Base-by-base conservation (phyloP, 2,113 vertebrate genomes). In the Pachycephala philippinensis region DNA sequence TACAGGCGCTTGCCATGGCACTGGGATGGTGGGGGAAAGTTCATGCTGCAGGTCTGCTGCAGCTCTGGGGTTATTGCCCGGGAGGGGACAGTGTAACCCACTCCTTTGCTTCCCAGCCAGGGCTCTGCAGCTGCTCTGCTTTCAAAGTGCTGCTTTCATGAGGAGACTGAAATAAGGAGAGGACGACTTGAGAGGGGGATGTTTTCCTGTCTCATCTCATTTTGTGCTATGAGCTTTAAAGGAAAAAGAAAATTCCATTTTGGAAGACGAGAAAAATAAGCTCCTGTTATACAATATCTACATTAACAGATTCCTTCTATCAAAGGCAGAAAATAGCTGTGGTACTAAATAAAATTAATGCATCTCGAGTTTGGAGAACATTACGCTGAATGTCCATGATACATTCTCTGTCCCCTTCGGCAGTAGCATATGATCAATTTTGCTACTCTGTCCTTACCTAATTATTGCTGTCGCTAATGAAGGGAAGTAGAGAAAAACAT, bases 401-500 rank as follows among this genome's bases (percentile, higher is more conserved):
- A 72, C 86, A 76, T 95, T 80, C 92, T 90, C 35, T 83, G 64
- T 97, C 79, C 83, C 91, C 87, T 93, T 96, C 7, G 4, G 94
- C 90, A 91, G 84, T 49, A 93, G 96, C 94, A n/a, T 81, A 77
- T 97, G 96, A 98, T 97, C 96, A 97, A 84, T 95, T 96, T 91
- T 97, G 47, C 90, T 97, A 68, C 88, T 97, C 92, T 97, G 93
- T 97, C 87, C 89, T 97, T 94, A 92, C 88, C 93, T 97, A 97
- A 98, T 98, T 97, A 97, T 97, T 89, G 63, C 93, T 94, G 94
- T 93, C 35, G 80, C 87, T 97, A 96, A 98, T 97, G 96, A 98
- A 97, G 95, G 96, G 97, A 97, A 96, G 95, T 97, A 95, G 95
- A 97, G 91, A 94, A 97, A 98, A 97, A 96, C 93, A 97, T 97